Base-by-base conservation (phyloP, 2,113 vertebrate genomes). In the Caranx melampygus region DNA sequence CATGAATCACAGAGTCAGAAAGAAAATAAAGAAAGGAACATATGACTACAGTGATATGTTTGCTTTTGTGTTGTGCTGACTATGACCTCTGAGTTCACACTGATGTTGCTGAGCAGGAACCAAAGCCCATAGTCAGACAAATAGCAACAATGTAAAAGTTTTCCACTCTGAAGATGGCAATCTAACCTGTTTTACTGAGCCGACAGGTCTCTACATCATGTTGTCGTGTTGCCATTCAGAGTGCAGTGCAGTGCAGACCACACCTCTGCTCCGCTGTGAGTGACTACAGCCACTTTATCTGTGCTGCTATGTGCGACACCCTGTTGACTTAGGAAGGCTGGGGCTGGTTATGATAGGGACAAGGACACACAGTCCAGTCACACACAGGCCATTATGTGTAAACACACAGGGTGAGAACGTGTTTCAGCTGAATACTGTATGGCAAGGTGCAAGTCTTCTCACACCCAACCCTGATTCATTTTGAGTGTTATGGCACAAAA, bases 101-200 rank as follows among this genome's bases (percentile, higher is more conserved):
- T 44, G 18, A 35, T 10, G n/a, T 18, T 33, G 3, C 2, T 21
- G 9, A 62, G 2, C 47, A 44, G 44, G 10, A 58, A n/a, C 33
- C 55, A 18, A 55, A 71, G 14, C 18, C 63, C 7, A 20, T 45
- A 45, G 15, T 54, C 58, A 60, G 34, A 52, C 49, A 75, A 34
- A 61, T 59, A 42, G 33, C 51, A 14, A 44, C 45, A 72, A 8
- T 37, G 34, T 44, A 4, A 72, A n/a, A 14, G 31, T 34, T 5
- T 67, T 59, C 20, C 40, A 2, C 35, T 52, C n/a, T 72, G 35
- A n/a, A 47, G 59, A 44, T 67, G 69, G 71, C 62, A n/a, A 81
- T 71, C 72, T 16, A 70, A 83, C 91, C 67, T 81, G 89, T 91
- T 88, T 81, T 66, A 81, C 86, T 69, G 59, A 58, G 47, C 63